A percentile compares a stretch with the other conserved stretches of the same genome.
Conservation (phyloP, 1,140 invertebrate species). For the Arctopsyche grandis region DNA sequence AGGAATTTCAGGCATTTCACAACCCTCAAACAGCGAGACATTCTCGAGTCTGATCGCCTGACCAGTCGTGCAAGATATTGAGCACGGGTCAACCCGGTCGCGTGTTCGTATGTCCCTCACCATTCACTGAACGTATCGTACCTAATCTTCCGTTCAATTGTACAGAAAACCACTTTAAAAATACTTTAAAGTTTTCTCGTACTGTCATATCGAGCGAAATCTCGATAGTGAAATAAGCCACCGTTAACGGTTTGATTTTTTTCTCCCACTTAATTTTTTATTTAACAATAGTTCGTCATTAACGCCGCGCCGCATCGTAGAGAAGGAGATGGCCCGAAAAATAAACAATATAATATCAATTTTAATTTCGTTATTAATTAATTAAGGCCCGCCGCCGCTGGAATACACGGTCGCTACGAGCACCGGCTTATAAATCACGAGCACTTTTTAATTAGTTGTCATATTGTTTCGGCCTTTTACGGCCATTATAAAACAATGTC, state of each 20-base stretch:
- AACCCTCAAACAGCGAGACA: constrained; percentile 25
- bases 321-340: constrained; percentile 8
- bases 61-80: background rate
- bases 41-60: constrained; percentile 15
- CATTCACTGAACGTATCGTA: background rate
- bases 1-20: constrained; percentile 27
- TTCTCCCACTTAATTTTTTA: background rate
- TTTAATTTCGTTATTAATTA: background rate
- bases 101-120: too few relatives aligned
- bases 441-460: constrained; percentile 24
- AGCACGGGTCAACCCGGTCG: background rate
- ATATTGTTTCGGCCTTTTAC: constrained; percentile 11
- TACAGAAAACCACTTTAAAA: background rate
- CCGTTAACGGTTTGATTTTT: background rate
- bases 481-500: constrained; percentile 10
- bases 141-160: background rate
- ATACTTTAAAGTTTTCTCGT: constrained; percentile 1
- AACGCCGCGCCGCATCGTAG: background rate
- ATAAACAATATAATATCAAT: constrained; percentile 15
- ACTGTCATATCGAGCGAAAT: constrained; percentile 6
- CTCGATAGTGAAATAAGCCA: background rate
- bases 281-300: background rate
- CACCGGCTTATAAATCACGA: background rate
- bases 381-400: background rate
- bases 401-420: background rate